Conservation (phyloP, 2,888 invertebrate genomes). For the Sesamia inferens region DNA sequence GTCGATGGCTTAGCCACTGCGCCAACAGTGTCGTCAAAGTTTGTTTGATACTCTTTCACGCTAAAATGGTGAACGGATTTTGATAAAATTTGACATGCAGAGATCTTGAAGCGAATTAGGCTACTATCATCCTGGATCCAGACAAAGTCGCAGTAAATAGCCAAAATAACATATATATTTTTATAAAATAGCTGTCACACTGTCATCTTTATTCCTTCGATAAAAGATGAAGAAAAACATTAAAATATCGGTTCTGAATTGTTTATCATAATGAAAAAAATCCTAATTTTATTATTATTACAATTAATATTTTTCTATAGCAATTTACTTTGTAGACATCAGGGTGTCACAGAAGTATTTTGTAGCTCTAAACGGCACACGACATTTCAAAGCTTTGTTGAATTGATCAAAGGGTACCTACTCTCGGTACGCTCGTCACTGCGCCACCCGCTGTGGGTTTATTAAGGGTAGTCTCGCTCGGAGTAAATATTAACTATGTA, state of each 20-base stretch:
- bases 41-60: too few species aligned
- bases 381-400: slow-evolving; percentile 42
- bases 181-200: neutral
- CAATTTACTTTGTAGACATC: slow-evolving; percentile 6
- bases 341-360: slow-evolving; percentile 28
- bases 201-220: neutral
- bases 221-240: neutral
- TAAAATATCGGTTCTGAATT: neutral
- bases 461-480: too few species aligned
- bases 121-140: too few species aligned
- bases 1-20: too few species aligned
- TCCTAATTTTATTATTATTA: slow-evolving; percentile 6
- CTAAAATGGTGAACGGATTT: too few species aligned
- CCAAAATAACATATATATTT: neutral
- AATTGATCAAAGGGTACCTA: slow-evolving; percentile 35
- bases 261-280: neutral
- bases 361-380: slow-evolving; percentile 2
- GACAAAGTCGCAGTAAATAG: too few species aligned
- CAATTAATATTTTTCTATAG: neutral
- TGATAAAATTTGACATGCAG: too few species aligned
- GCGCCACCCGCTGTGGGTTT: neutral
- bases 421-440: neutral
- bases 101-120: too few species aligned
- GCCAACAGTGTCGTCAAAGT: too few species aligned
- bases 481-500: too few species aligned